A percentile compares a stretch with the other conserved stretches of the same genome.
phyloP scores from a whole-genome alignment of 2,797 vertebrate species.

The Varecia variegata region DNA sequence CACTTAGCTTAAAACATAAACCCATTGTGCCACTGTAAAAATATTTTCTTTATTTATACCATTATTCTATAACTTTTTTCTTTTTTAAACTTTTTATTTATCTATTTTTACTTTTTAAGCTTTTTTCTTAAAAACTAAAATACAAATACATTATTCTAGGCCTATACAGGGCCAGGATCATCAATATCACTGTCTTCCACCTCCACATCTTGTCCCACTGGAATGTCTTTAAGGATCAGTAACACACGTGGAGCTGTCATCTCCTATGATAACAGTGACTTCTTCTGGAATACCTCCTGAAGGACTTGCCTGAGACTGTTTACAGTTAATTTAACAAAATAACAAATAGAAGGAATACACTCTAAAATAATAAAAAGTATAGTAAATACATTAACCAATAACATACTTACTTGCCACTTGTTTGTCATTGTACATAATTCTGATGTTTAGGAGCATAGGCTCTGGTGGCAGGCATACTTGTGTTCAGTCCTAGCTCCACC shows the following conservation, averaged over 20 bases:
- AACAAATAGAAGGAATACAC: not conserved
- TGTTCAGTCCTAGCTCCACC: not conserved
- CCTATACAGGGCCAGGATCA: not conserved
- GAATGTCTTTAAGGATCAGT: not conserved
- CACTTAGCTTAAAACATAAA: not conserved
- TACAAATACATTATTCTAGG: not conserved
- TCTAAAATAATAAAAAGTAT: not conserved
- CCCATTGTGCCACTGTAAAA: not conserved
- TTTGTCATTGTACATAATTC: not conserved
- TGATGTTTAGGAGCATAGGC: not conserved
- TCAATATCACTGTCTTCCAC: not conserved
- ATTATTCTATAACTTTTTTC: not conserved
- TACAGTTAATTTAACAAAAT: not conserved
- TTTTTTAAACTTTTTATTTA: not conserved
- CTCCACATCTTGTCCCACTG: not conserved
- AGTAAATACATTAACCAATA: not conserved
- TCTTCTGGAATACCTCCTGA: not conserved
- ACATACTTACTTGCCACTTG: not conserved
- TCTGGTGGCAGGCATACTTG: not conserved
- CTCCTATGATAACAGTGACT: not conserved
- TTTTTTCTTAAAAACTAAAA: not conserved
- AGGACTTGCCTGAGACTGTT: not conserved
- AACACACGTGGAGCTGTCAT: not conserved
- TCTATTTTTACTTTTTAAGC: not conserved
- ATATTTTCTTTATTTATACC: not conserved